A percentile compares a stretch with the other conserved stretches of the same genome.
Evolutionary conservation across 2,113 vertebrate species (phyloP).

Genomic region (Pipa parva): DNA sequence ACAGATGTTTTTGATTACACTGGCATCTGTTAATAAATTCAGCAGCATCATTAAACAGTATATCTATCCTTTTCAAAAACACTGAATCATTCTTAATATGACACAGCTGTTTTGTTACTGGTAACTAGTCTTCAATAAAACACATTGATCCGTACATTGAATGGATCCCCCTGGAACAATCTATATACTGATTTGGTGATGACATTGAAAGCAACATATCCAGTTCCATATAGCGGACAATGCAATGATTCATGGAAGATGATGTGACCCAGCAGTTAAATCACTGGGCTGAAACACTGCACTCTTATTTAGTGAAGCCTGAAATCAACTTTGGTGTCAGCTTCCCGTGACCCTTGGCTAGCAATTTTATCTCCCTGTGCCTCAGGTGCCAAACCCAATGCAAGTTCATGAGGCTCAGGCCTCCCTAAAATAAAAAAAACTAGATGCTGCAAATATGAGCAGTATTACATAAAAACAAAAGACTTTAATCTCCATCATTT

Average conservation of each 20-base stretch:
- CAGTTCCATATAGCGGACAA: neutral
- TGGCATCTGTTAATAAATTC: conserved; percentile 34
- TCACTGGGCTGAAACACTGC: no score
- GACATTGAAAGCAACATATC: neutral
- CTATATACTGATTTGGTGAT: neutral
- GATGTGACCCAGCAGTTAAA: neutral
- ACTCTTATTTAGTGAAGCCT: no score
- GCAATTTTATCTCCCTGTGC: no score
- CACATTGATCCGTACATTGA: neutral
- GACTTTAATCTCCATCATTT: no score
- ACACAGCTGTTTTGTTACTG: neutral
- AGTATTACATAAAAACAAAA: no score
- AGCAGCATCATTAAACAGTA: conserved; percentile 7
- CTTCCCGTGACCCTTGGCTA: no score
- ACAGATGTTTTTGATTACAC: conserved; percentile 24
- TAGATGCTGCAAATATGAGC: no score
- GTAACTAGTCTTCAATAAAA: neutral
- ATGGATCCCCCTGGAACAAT: neutral
- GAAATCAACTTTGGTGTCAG: no score
- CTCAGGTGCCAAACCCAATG: no score
- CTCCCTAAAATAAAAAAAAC: no score
- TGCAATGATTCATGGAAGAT: neutral
- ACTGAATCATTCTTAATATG: conserved; percentile 23
- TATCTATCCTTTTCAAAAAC: conserved; percentile 1
- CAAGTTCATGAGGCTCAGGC: no score